Evolutionary conservation across 2,113 vertebrate species (phyloP), one percentile per base, ranked within the genome.

Genomic region (Gracilinanus agilis): DNA sequence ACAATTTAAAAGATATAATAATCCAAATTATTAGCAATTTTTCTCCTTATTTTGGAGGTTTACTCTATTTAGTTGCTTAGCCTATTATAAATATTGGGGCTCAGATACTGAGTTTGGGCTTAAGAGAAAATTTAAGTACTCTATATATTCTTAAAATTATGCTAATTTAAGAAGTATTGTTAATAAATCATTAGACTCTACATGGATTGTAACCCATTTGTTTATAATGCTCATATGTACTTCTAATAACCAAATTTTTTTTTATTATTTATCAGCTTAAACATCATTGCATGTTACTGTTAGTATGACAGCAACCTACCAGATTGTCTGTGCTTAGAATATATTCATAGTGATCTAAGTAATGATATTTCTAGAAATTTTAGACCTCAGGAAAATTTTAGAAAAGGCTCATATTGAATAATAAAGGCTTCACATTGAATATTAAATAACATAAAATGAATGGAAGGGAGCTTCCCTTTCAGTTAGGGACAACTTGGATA

Each of bases 21-120:
- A n/a, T n/a, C n/a, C n/a, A n/a, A 40, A 8, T 88, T 91, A 49
- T 55, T 2, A 55, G 92, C 67, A n/a, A n/a, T 75, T 94, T 94
- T 94, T n/a, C n/a, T 44, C 55, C 10, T 83, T 75, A 21, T 34
- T 75, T 67, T 8, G 1, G n/a, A 19, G n/a, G 19, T 13, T 40
- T n/a, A n/a, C 5, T 5, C 49, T 49, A 5, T 49, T 49, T 49
- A 49, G 49, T 49, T 49, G 49, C 49, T 40, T 40, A 23, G 19
- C 19, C 7, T 83, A 5, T 83, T 83, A 1, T 40, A 83, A 83
- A 0, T 83, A 21, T 83, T 83, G n/a, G 13, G n/a, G 40, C n/a
- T 40, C 19, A 83, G 34, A 83, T 83, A 83, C 34, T 75, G 29
- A n/a, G n/a, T 75, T 55, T 55, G 4, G 61, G 34, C 61, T 1